Evolutionary conservation across 2,888 invertebrate genomes (phyloP).

Genomic region (Ectemnius cavifrons): DNA sequence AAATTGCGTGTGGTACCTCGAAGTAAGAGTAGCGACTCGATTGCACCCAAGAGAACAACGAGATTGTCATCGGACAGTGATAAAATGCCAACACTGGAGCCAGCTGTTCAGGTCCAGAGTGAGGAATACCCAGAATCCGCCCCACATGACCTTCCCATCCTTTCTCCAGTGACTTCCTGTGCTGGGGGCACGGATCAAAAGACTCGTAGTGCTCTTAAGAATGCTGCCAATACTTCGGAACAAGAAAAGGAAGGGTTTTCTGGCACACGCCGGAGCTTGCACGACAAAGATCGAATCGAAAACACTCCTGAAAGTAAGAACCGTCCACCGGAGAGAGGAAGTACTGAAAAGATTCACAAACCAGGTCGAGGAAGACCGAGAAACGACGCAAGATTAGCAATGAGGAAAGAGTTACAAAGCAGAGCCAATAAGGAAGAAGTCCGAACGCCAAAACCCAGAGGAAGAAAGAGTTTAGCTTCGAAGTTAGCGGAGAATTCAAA

Average conservation of each 20-base stretch:
- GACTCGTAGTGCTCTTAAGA: conserved; percentile 23
- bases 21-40: conserved; percentile 29
- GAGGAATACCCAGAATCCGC: conserved; percentile 52
- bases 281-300: background rate
- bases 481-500: conserved; percentile 15
- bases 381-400: conserved; percentile 12
- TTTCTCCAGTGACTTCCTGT: conserved; percentile 53
- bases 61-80: conserved; percentile 75
- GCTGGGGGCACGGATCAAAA: conserved; percentile 33
- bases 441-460: conserved; percentile 21
- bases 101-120: conserved; percentile 42
- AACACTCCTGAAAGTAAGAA: background rate
- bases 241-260: background rate
- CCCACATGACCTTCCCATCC: conserved; percentile 59
- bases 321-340: conserved; percentile 1
- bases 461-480: conserved; percentile 24
- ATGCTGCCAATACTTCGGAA: conserved; percentile 8
- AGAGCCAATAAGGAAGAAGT: conserved; percentile 19
- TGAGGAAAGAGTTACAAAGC: conserved; percentile 19
- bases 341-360: conserved; percentile 33
- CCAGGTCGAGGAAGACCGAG: conserved; percentile 30
- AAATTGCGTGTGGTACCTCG: conserved; percentile 34
- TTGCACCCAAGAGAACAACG: conserved; percentile 51
- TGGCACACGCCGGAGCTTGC: background rate
- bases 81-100: conserved; percentile 81